phyloP scores from a whole-genome alignment of 2,113 vertebrate genomes.

The Boulengerochromis microlepis region DNA sequence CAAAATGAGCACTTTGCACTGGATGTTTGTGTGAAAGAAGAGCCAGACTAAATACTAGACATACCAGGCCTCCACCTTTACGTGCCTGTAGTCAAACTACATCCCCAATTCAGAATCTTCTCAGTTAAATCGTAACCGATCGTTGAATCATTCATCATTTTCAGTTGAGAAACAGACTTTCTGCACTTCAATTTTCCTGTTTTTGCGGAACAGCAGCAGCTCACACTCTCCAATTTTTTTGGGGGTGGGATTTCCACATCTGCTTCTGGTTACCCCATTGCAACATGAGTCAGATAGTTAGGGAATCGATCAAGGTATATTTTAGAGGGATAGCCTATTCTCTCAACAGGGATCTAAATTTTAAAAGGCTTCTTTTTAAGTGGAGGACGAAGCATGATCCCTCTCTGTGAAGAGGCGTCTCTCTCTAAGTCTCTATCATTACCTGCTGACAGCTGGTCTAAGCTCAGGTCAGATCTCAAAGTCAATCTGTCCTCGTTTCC shows the following conservation, averaged over 20 bases:
- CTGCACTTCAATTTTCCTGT: neutral
- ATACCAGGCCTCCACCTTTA: neutral
- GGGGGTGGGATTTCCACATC: neutral
- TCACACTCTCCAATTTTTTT: neutral
- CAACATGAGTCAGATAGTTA: slow-evolving; percentile 9
- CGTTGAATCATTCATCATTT: neutral
- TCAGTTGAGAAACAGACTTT: neutral
- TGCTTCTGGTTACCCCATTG: neutral
- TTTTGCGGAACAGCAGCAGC: neutral
- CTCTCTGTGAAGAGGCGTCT: slow-evolving; percentile 33
- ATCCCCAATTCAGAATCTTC: neutral
- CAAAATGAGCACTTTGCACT: neutral
- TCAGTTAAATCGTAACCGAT: neutral
- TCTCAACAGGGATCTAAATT: slow-evolving; percentile 50
- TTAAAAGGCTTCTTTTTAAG: slow-evolving; percentile 58
- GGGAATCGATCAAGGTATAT: slow-evolving; percentile 45
- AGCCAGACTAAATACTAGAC: neutral
- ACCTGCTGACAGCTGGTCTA: slow-evolving; percentile 52
- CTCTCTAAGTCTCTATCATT: slow-evolving; percentile 53
- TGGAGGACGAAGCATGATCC: slow-evolving; percentile 41
- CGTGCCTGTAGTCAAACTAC: neutral
- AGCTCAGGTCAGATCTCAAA: slow-evolving; percentile 46
- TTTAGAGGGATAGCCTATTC: slow-evolving; percentile 27
- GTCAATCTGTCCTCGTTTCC: slow-evolving; percentile 50
- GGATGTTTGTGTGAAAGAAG: neutral